phyloP scores from a whole-genome alignment of 2,113 vertebrate species.

The Microcebus griseorufus region DNA sequence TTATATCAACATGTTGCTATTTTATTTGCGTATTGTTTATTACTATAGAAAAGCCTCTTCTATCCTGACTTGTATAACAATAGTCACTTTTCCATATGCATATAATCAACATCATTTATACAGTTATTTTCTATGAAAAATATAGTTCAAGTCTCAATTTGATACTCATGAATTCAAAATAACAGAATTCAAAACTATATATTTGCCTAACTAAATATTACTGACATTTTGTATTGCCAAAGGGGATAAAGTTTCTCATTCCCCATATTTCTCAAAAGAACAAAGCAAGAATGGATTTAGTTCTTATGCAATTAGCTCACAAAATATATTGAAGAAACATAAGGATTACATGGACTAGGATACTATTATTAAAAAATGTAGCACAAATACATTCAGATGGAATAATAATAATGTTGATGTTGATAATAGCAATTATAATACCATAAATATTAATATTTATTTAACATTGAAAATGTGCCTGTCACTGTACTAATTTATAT shows the following conservation, averaged over 20 bases:
- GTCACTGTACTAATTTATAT: neutral
- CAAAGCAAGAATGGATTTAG: neutral
- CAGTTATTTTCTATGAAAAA: neutral
- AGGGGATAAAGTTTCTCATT: neutral
- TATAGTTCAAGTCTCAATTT: neutral
- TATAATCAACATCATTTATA: neutral
- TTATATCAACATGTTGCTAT: neutral
- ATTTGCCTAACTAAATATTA: neutral
- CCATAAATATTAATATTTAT: neutral
- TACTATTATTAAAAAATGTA: neutral
- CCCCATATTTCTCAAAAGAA: neutral
- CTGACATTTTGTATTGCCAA: neutral
- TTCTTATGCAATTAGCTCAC: neutral
- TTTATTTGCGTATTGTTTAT: neutral
- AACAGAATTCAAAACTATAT: neutral
- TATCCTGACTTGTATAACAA: neutral
- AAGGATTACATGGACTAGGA: neutral
- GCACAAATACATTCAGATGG: neutral
- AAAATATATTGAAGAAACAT: neutral
- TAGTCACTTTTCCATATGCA: neutral
- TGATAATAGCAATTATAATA: neutral
- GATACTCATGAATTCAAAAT: neutral
- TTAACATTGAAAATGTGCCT: neutral
- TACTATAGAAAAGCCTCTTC: neutral
- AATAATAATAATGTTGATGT: neutral